Conservation (phyloP, 2,888 invertebrate genomes). For the Agriopis leucophaearia region DNA sequence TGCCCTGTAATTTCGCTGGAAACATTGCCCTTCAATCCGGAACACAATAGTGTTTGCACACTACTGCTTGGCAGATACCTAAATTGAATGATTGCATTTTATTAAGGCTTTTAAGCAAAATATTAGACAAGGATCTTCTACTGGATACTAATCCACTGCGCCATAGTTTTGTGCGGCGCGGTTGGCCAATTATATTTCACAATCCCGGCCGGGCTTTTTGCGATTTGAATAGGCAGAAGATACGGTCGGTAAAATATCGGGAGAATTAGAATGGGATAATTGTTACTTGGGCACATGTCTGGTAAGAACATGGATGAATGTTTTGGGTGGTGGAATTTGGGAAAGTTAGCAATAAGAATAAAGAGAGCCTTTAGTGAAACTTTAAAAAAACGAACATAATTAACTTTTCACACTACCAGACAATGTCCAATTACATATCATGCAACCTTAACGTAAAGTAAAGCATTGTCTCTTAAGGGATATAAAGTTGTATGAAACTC, state of each 20-base stretch:
- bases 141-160: slow-evolving; percentile 29
- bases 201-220: slow-evolving; percentile 69
- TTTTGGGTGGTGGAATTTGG: neutral
- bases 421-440: too few species aligned
- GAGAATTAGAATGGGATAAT: slow-evolving; percentile 32
- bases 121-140: neutral
- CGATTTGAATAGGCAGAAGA: slow-evolving; percentile 61
- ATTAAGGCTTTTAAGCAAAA: neutral
- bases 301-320: slow-evolving; percentile 2
- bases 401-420: too few species aligned
- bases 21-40: too few species aligned
- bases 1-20: too few species aligned
- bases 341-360: neutral
- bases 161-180: slow-evolving; percentile 55
- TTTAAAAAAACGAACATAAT: too few species aligned
- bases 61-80: too few species aligned
- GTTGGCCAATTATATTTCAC: slow-evolving; percentile 74
- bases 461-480: too few species aligned
- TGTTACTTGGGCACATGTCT: slow-evolving; percentile 13
- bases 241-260: slow-evolving; percentile 30
- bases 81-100: too few species aligned
- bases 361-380: neutral
- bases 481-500: too few species aligned
- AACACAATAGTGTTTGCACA: too few species aligned
- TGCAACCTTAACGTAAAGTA: too few species aligned